These are phyloP conservation scores for Pyxicephalus adspersus DNA, from an alignment of 2,113 vertebrate genomes.

Conservation along the genomic window DNA sequence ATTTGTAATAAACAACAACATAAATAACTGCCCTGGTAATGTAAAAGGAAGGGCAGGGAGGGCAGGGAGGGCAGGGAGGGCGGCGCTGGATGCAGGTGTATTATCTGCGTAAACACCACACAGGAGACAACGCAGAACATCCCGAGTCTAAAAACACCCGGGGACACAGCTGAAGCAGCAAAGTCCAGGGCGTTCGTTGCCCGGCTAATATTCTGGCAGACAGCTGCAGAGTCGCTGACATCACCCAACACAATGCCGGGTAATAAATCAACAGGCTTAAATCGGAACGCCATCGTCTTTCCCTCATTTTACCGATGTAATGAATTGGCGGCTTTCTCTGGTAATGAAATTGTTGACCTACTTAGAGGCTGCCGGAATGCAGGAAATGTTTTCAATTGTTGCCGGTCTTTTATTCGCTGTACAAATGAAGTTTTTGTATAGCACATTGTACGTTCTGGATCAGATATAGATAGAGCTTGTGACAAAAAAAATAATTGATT, in stretches of 20 bases:
- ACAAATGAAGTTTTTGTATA: too few species aligned
- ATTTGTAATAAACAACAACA: not conserved
- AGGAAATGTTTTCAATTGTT: too few species aligned
- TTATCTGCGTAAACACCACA: not conserved
- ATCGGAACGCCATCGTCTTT: not conserved
- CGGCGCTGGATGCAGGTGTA: not conserved
- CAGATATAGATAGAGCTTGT: too few species aligned
- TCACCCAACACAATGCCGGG: not conserved
- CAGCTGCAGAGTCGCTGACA: constrained; percentile 37
- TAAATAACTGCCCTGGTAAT: not conserved
- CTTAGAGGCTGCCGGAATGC: not conserved
- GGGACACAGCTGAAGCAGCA: constrained; percentile 12
- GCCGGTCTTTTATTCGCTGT: too few species aligned
- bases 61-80: not conserved
- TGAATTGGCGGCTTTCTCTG: not conserved
- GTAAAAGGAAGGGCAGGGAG: not conserved
- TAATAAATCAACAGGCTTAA: constrained; percentile 4
- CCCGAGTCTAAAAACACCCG: not conserved
- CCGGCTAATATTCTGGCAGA: not conserved
- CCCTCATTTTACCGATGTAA: not conserved
- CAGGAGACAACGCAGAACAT: not conserved
- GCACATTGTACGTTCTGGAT: too few species aligned
- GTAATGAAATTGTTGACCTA: not conserved
- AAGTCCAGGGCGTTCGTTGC: constrained; percentile 1
- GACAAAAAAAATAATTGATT: too few species aligned